phyloP scores from a whole-genome alignment of 2,888 invertebrate genomes.

The Tiliacea citrago region DNA sequence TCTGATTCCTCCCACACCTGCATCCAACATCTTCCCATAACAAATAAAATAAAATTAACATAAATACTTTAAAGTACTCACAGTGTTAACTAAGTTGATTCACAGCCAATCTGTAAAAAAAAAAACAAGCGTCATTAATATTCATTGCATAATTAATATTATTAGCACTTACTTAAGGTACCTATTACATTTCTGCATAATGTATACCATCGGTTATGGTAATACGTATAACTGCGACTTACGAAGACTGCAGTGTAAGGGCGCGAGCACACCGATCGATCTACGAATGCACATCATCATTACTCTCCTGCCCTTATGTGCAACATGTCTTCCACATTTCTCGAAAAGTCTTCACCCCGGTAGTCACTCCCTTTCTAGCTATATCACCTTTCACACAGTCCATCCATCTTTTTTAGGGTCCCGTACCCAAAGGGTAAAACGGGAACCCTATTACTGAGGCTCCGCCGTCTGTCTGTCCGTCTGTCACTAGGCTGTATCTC shows the following conservation, averaged over 20 bases:
- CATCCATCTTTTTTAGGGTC: too few species aligned
- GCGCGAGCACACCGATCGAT: not conserved
- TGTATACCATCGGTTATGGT: slow-evolving; percentile 38
- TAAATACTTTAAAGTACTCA: slow-evolving; percentile 65
- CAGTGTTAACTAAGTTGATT: slow-evolving; percentile 67
- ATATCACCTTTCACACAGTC: too few species aligned
- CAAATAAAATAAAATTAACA: slow-evolving; percentile 47
- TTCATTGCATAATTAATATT: slow-evolving; percentile 47
- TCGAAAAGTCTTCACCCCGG: too few species aligned
- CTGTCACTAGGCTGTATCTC: too few species aligned
- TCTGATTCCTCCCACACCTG: slow-evolving; percentile 14
- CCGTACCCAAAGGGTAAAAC: too few species aligned
- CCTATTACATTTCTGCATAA: slow-evolving; percentile 55
- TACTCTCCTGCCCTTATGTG: too few species aligned
- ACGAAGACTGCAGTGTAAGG: slow-evolving; percentile 34
- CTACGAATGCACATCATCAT: too few species aligned
- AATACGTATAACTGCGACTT: slow-evolving; percentile 46
- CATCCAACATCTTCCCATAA: slow-evolving; percentile 9
- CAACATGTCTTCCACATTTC: too few species aligned
- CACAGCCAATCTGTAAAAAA: slow-evolving; percentile 71
- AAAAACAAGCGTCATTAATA: slow-evolving; percentile 58
- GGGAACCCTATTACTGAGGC: too few species aligned
- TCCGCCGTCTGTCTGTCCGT: too few species aligned
- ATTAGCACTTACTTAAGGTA: slow-evolving; percentile 21
- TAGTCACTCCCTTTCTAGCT: too few species aligned